Evolutionary conservation across 2,888 invertebrate species (phyloP).

Genomic region (Idaea aversata): DNA sequence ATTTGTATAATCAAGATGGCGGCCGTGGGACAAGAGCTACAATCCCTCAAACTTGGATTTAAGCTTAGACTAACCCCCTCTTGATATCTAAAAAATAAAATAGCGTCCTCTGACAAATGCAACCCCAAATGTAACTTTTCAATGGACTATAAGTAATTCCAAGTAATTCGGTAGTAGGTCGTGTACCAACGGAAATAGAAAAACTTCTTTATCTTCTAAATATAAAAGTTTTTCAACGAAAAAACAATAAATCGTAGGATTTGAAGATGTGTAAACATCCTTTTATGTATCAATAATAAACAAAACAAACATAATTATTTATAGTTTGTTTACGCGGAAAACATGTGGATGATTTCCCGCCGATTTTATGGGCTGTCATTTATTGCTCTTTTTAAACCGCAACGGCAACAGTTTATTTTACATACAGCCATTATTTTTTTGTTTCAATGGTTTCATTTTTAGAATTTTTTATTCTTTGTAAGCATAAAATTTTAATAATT

Average conservation of each 20-base stretch:
- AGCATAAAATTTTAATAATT: background rate
- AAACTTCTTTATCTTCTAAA: background rate
- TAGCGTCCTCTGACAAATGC: too few species aligned
- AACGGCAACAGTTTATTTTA: constrained; percentile 16
- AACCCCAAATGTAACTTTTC: too few species aligned
- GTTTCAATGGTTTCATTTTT: background rate
- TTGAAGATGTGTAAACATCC: background rate
- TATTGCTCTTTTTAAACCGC: background rate
- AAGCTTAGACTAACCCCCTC: too few species aligned
- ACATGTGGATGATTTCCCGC: background rate
- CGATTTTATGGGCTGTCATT: constrained; percentile 2
- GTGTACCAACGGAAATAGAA: background rate
- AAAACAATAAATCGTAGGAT: background rate
- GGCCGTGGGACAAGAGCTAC: too few species aligned
- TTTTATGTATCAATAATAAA: background rate
- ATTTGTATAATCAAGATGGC: too few species aligned
- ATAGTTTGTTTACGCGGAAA: background rate
- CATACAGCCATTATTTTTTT: background rate
- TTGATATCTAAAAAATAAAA: too few species aligned
- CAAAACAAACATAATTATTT: background rate
- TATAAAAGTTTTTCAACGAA: background rate
- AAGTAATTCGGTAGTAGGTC: too few species aligned
- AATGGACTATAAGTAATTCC: too few species aligned
- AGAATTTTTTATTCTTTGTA: background rate
- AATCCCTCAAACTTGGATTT: too few species aligned